These are phyloP conservation scores for Iguana delicatissima DNA, from an alignment of 2,797 vertebrate genomes.

Conservation along the genomic window DNA sequence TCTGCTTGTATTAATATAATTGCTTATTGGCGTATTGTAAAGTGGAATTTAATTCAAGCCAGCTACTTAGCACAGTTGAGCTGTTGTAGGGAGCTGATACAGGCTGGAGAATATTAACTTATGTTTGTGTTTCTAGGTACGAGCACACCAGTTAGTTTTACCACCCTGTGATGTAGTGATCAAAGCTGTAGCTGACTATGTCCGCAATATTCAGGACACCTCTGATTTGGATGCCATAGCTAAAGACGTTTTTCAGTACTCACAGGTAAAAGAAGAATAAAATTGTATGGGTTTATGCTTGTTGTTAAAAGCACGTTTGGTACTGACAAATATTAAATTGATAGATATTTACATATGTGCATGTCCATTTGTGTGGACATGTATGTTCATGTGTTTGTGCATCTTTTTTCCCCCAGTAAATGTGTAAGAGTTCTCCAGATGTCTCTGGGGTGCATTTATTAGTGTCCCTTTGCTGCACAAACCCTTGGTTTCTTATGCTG, in stretches of 20 bases:
- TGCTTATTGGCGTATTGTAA: rapidly evolving
- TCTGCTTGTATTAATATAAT: not conserved
- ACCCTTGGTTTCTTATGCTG: not conserved
- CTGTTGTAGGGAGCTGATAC: not conserved
- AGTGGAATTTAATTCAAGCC: rapidly evolving
- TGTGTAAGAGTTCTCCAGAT: not conserved
- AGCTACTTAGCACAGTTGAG: not conserved
- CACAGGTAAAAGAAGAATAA: slow-evolving; percentile 84
- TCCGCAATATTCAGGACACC: slow-evolving; percentile 91
- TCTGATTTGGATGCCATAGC: slow-evolving; percentile 91
- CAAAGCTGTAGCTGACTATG: slow-evolving; percentile 94
- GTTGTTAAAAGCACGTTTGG: slow-evolving; percentile 5
- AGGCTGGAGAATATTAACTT: slow-evolving; percentile 1
- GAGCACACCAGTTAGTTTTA: slow-evolving; percentile 95
- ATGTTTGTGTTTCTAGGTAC: slow-evolving; percentile 83
- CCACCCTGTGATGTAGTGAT: slow-evolving; percentile 96
- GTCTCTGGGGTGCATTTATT: not conserved
- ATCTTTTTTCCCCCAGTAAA: not conserved
- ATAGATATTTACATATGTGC: not conserved
- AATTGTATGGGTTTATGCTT: rapidly evolving
- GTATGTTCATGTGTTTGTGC: not conserved
- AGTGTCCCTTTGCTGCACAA: not conserved
- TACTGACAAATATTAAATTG: not conserved
- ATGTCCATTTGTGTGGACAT: not conserved
- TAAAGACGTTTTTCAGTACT: slow-evolving; percentile 95